Conservation (phyloP, 2,113 vertebrate species). For the Sakesphorus luctuosus region DNA sequence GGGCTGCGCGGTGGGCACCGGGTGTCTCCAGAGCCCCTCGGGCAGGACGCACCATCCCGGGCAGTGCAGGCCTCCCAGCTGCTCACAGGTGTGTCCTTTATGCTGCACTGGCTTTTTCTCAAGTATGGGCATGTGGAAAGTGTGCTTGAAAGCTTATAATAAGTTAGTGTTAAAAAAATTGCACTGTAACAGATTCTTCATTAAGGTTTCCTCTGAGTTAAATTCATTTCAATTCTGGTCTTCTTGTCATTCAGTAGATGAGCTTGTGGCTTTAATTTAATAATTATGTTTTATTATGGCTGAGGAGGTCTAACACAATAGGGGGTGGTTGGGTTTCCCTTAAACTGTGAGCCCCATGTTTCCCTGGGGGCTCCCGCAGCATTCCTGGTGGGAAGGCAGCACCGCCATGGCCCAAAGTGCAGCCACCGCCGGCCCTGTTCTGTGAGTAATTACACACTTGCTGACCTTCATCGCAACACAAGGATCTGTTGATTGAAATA, state of each 20-base stretch:
- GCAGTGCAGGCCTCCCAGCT: neutral
- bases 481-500: neutral
- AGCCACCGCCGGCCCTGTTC: rapidly evolving
- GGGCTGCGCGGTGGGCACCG: rapidly evolving
- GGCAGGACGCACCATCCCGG: neutral
- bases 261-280: neutral
- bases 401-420: neutral
- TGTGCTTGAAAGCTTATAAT: neutral
- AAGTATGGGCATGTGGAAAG: neutral
- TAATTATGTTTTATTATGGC: neutral
- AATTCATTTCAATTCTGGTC: neutral
- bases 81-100: neutral
- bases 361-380: neutral
- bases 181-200: neutral
- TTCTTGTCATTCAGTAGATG: neutral
- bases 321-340: neutral
- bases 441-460: rapidly evolving
- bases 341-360: rapidly evolving
- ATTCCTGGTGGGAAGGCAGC: neutral
- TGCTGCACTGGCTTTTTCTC: neutral
- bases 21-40: neutral
- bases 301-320: neutral
- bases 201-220: neutral
- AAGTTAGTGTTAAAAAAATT: neutral
- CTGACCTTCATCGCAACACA: rapidly evolving